phyloP scores from a whole-genome alignment of 2,797 vertebrate species.

The Pipistrellus pipistrellus region DNA sequence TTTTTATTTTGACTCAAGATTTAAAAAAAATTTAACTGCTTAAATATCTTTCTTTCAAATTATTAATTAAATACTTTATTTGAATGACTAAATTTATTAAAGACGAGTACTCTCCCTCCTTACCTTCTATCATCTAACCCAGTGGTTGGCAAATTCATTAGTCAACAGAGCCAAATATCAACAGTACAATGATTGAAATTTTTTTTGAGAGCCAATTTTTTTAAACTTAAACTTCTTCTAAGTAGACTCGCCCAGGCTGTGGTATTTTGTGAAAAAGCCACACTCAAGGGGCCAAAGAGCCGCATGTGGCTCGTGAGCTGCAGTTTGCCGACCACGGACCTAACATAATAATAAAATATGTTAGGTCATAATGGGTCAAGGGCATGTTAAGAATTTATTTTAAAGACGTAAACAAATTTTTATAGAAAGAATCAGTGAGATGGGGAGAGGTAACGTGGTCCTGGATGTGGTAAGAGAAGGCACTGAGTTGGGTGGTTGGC shows the following conservation, averaged over 20 bases:
- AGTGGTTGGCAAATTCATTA: too few relatives aligned
- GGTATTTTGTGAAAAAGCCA: too few relatives aligned
- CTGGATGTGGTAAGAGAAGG: not conserved
- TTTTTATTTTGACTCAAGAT: conserved; percentile 49
- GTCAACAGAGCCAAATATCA: too few relatives aligned
- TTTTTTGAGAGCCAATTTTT: too few relatives aligned
- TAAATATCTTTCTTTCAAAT: conserved; percentile 54
- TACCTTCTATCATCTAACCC: not conserved
- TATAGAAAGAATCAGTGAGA: not conserved
- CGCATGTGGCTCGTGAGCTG: too few relatives aligned
- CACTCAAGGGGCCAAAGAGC: too few relatives aligned
- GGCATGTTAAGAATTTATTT: conserved; percentile 42
- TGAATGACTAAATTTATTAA: not conserved
- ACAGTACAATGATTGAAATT: too few relatives aligned
- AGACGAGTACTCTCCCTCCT: not conserved
- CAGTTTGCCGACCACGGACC: too few relatives aligned
- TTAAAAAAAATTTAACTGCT: not conserved
- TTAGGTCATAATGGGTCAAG: not conserved
- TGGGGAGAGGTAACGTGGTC: not conserved
- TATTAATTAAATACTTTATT: conserved; percentile 39
- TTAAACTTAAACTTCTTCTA: too few relatives aligned
- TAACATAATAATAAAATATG: not conserved
- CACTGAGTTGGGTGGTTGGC: accelerated
- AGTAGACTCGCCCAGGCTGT: too few relatives aligned
- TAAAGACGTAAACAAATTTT: conserved; percentile 21